Percentiles rank a stretch among this genome's conserved stretches.
phyloP scores from a whole-genome alignment of 2,888 invertebrate genomes.

The Endomychus coccineus region DNA sequence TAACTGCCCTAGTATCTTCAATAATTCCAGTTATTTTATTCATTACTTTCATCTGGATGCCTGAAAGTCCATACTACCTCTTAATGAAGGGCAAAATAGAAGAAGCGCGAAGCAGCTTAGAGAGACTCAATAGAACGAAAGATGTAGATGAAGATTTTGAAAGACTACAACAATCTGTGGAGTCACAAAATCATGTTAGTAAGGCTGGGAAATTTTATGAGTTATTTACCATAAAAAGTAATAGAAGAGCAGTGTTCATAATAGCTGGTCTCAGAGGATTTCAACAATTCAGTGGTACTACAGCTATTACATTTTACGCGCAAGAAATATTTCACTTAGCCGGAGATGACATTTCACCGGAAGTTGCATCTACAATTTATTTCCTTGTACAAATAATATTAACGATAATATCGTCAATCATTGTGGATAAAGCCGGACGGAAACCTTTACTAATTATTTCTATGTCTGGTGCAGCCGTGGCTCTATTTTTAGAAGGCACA shows the following conservation, averaged over 20 bases:
- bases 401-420: slow-evolving; percentile 48
- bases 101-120: slow-evolving; percentile 47
- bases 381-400: slow-evolving; percentile 51
- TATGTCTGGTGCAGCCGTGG: slow-evolving; percentile 42
- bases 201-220: slow-evolving; percentile 51
- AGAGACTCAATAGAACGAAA: slow-evolving; percentile 49
- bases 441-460: slow-evolving; percentile 48
- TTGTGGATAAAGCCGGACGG: slow-evolving; percentile 53
- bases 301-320: slow-evolving; percentile 55
- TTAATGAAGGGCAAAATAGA: slow-evolving; percentile 38
- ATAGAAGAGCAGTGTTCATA: slow-evolving; percentile 57
- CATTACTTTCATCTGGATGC: slow-evolving; percentile 53
- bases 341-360: slow-evolving; percentile 41
- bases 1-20: slow-evolving; percentile 50
- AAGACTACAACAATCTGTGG: slow-evolving; percentile 24
- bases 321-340: slow-evolving; percentile 45
- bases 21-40: slow-evolving; percentile 51
- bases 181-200: slow-evolving; percentile 45
- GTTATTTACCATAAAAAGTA: slow-evolving; percentile 49
- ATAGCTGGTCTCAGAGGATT: slow-evolving; percentile 46
- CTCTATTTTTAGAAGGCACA: slow-evolving; percentile 40
- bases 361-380: slow-evolving; percentile 33
- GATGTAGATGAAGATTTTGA: slow-evolving; percentile 45
- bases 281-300: slow-evolving; percentile 53
- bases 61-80: slow-evolving; percentile 53